These are phyloP conservation scores for Loriculus beryllinus DNA, from an alignment of 2,797 vertebrate genomes.

Conservation along the genomic window DNA sequence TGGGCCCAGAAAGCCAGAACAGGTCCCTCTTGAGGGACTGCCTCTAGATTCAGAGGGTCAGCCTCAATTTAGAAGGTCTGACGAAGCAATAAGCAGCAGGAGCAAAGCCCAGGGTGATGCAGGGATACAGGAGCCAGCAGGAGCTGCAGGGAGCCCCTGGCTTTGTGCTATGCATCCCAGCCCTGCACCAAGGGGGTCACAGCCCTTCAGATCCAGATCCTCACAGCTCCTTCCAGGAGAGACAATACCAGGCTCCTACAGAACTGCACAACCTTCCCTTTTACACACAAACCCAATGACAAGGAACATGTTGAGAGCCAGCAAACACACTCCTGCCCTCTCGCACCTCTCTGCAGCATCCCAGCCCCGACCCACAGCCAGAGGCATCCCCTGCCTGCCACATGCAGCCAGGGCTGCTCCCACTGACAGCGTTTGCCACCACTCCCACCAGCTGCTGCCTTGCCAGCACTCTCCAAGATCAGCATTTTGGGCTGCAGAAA, in stretches of 20 bases:
- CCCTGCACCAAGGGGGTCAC: background rate
- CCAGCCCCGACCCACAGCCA: background rate
- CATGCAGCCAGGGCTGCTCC: background rate
- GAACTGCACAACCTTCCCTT: background rate
- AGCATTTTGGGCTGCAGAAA: background rate
- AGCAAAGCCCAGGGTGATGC: background rate
- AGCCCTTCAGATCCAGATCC: background rate
- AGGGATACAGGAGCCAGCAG: background rate
- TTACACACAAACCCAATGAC: rapidly evolving
- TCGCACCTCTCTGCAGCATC: rapidly evolving
- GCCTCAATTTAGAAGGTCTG: background rate
- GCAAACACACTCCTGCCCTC: background rate
- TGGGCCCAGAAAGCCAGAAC: background rate
- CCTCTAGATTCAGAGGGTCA: background rate
- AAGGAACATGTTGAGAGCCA: rapidly evolving
- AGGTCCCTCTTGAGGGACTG: background rate
- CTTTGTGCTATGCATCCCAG: background rate
- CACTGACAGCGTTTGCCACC: rapidly evolving
- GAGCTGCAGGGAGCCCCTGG: rapidly evolving
- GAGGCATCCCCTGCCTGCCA: background rate
- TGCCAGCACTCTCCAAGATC: background rate
- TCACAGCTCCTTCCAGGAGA: rapidly evolving
- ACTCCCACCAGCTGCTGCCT: background rate
- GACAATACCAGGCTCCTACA: rapidly evolving
- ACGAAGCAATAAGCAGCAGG: background rate